These are phyloP conservation scores for Pygoscelis antarcticus DNA, from an alignment of 2,113 vertebrate species.

Conservation along the genomic window DNA sequence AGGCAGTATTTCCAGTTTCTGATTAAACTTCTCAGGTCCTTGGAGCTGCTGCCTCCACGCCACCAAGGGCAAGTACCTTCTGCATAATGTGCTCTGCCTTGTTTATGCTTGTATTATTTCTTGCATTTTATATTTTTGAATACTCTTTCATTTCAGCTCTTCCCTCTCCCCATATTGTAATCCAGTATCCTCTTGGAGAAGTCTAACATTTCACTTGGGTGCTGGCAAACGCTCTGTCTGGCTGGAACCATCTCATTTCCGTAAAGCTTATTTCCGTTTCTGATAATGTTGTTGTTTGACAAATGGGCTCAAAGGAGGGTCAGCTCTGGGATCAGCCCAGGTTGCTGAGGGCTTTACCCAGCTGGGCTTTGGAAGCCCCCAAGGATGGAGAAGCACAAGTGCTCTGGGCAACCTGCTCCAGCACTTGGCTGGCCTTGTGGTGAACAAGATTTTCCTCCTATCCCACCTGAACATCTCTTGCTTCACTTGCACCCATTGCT, in stretches of 20 bases:
- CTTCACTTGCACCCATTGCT: not conserved
- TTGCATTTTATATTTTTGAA: not conserved
- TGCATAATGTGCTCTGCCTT: not conserved
- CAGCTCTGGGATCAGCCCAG: not conserved
- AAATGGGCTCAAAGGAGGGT: not conserved
- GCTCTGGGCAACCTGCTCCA: not conserved
- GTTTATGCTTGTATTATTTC: not conserved
- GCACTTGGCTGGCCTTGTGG: not conserved
- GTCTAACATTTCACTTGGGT: not conserved
- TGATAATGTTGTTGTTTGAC: not conserved
- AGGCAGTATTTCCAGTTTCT: not conserved
- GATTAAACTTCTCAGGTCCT: not conserved
- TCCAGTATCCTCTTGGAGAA: not conserved
- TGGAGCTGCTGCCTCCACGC: not conserved
- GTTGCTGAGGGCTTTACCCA: not conserved
- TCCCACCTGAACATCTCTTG: not conserved
- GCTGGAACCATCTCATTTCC: not conserved
- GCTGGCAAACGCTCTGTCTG: not conserved
- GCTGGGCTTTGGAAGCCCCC: not conserved
- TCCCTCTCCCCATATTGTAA: not conserved
- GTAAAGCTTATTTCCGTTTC: not conserved
- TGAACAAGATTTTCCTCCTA: not conserved
- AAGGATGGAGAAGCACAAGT: not conserved
- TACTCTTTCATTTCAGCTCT: not conserved
- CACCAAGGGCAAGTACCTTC: not conserved